Base-by-base conservation (phyloP, 2,797 vertebrate genomes). In the Cuniculus paca region DNA sequence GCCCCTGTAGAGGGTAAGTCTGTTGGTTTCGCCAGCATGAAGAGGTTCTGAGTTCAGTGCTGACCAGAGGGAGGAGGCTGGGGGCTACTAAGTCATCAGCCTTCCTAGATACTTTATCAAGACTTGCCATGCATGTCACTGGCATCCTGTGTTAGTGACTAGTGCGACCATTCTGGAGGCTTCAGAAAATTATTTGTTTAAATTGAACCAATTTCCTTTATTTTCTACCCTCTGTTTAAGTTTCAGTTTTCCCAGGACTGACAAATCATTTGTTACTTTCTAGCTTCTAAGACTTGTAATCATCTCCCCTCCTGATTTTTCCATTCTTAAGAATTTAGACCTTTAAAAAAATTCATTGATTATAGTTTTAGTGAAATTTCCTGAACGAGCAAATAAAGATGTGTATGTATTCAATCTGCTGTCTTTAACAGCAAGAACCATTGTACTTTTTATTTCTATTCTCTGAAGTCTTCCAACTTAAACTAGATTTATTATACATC, bases 381-480 rank as follows among this genome's bases (percentile, higher is more conserved):
- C 63, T 61, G 26, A 96, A 72, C 88, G 74, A 95, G n/a, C 39
- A 91, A 83, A 90, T 86, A 78, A 42, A 90, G n/a, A 58, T 19
- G 24, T 58, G 20, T 90, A 14, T 68, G 45, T 72, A 52, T 95
- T 95, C 42, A 89, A 36, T 61, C 48, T 93, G 34, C n/a, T 6
- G 8, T 88, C 48, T 80, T 94, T 96, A 78, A n/a, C 19, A 95
- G 88, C 77, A 94, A 87, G 68, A 83, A 90, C 90, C 60, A 78
- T 36, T 84, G 42, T 84, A 80, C 2, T 91, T 95, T 83, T 26
- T 88, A n/a, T 85, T 91, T 83, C 52, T 91, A 5, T 81, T 90
- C 26, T 75, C 90, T 90, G 24, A 97, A 94, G 77, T 77, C 83
- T 94, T 88, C n/a, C 56, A 90, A 91, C 39, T 70, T 92, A 70